phyloP scores from a whole-genome alignment of 2,113 vertebrate genomes.

The Taxidea taxus region DNA sequence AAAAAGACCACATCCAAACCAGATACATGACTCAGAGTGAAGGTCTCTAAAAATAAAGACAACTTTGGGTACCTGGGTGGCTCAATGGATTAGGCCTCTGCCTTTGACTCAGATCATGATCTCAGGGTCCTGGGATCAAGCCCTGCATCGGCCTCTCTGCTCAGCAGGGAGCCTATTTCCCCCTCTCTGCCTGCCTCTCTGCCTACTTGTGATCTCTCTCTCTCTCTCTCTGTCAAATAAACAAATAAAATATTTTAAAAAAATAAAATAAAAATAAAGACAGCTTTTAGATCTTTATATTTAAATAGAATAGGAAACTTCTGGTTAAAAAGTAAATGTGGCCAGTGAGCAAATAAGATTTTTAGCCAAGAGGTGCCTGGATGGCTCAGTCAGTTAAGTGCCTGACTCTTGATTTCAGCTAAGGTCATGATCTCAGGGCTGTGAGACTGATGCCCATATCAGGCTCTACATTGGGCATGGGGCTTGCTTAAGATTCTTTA shows the following conservation, averaged over 20 bases:
- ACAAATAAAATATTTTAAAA: too few relatives aligned
- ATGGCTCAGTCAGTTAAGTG: not conserved
- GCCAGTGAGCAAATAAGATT: not conserved
- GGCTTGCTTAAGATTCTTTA: not conserved
- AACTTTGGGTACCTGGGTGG: not conserved
- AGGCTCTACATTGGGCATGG: not conserved
- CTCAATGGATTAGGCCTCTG: too few relatives aligned
- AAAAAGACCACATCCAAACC: slow-evolving; percentile 13
- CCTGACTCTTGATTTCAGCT: not conserved
- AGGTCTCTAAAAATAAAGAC: slow-evolving; percentile 1
- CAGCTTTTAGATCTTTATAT: slow-evolving; percentile 14
- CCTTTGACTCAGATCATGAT: too few relatives aligned
- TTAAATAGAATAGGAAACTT: slow-evolving; percentile 36
- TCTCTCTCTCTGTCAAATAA: too few relatives aligned
- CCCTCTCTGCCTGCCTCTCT: too few relatives aligned
- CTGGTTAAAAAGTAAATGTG: not conserved
- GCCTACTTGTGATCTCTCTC: too few relatives aligned
- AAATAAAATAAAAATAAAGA: not conserved
- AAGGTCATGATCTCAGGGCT: not conserved
- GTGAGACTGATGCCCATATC: not conserved
- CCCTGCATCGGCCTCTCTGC: too few relatives aligned
- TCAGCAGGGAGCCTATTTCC: too few relatives aligned
- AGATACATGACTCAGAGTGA: slow-evolving; percentile 3
- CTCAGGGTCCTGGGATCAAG: too few relatives aligned
- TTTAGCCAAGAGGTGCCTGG: not conserved